Percentiles rank a stretch among this genome's conserved stretches.
phyloP scores from a whole-genome alignment of 2,888 invertebrate species.

The Lapara coniferarum region DNA sequence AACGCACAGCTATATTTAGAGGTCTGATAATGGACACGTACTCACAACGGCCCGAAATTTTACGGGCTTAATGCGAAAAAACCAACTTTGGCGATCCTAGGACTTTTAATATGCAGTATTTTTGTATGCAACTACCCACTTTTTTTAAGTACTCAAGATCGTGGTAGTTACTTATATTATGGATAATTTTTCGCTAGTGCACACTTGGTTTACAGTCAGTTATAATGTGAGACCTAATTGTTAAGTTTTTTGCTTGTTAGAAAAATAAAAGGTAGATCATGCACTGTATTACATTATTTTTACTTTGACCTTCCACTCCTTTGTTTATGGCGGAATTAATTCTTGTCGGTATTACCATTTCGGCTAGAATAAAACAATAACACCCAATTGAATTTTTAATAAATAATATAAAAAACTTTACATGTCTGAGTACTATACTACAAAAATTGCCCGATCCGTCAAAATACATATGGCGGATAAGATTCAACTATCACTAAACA shows the following conservation, averaged over 20 bases:
- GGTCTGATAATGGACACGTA: too few species aligned
- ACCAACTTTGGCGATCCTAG: too few species aligned
- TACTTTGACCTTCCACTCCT: not conserved
- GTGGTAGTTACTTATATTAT: not conserved
- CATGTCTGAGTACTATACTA: slow-evolving; percentile 15
- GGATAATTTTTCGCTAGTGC: not conserved
- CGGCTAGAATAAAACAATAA: not conserved
- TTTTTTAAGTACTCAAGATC: too few species aligned
- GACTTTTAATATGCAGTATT: too few species aligned
- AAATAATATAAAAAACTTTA: slow-evolving; percentile 39
- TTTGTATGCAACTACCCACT: too few species aligned
- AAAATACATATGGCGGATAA: not conserved
- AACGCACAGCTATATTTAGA: too few species aligned
- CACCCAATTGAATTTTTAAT: slow-evolving; percentile 41
- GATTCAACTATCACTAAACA: not conserved
- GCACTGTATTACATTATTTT: slow-evolving; percentile 5
- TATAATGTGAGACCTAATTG: slow-evolving; percentile 18
- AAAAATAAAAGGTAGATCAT: slow-evolving; percentile 28
- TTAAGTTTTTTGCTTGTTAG: slow-evolving; percentile 35
- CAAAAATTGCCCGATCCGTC: not conserved
- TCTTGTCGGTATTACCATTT: too few species aligned
- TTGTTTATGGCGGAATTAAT: too few species aligned
- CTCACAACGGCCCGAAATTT: too few species aligned
- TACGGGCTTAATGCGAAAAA: too few species aligned
- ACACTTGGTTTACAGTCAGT: not conserved